Percentiles rank a stretch among this genome's conserved stretches.
These are phyloP conservation scores for Cydia amplana DNA, from an alignment of 1,140 invertebrate species.

Conservation along the genomic window DNA sequence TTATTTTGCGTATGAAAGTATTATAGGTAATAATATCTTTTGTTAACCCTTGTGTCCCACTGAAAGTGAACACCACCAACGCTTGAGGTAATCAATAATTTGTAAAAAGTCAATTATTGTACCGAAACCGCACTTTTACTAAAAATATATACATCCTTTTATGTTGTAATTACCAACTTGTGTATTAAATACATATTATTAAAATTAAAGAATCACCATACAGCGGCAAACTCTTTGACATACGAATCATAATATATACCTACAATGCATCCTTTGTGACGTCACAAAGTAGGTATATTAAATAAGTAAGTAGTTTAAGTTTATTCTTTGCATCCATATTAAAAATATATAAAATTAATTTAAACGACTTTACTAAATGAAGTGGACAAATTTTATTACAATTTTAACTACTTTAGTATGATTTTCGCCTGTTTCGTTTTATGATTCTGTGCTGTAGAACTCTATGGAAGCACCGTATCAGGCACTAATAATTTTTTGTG, in stretches of 20 bases:
- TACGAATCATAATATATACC: constrained; percentile 13
- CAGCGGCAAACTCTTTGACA: not conserved
- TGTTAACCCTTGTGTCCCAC: not conserved
- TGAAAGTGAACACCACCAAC: not conserved
- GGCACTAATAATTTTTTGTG: constrained; percentile 4
- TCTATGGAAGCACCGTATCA: not conserved
- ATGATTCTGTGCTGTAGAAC: not conserved
- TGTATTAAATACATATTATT: not conserved
- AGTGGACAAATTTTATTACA: not conserved
- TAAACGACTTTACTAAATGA: constrained; percentile 23
- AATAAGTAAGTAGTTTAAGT: constrained; percentile 12
- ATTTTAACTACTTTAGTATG: not conserved
- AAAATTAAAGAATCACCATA: not conserved
- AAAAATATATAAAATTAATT: constrained; percentile 32
- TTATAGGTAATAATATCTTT: not conserved
- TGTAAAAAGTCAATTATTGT: not conserved
- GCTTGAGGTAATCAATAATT: not conserved
- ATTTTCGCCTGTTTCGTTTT: not conserved
- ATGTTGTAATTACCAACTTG: not conserved
- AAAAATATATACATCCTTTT: not conserved
- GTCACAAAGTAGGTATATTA: constrained; percentile 20
- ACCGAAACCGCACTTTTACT: not conserved
- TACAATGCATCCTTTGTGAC: constrained; percentile 5
- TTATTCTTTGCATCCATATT: constrained; percentile 15
- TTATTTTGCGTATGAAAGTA: not conserved